Evolutionary conservation across 2,797 vertebrate genomes (phyloP), one percentile per base, ranked within the genome.

Genomic region (Acanthiza pusilla): DNA sequence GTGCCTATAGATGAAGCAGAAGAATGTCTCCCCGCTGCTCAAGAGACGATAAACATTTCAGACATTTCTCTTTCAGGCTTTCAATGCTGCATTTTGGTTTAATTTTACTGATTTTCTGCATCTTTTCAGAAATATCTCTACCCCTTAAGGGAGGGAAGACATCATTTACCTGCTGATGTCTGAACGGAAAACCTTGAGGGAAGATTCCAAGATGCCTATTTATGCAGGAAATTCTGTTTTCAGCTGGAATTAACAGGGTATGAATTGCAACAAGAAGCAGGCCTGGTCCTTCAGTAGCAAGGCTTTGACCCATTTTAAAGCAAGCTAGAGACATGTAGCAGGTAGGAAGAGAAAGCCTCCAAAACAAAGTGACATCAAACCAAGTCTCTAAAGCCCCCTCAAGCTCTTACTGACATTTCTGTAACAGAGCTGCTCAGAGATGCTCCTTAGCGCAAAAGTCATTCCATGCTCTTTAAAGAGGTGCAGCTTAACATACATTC

Each of bases 1-100:
- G 90, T 57, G 38, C 95, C 98, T 98, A 48, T 11, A 88, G 48
- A 75, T 26, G 66, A 95, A 96, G 91, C 54, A 92, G 72, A 94
- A 93, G 16, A 66, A 30, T 26, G 45, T n/a, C 34, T n/a, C 17
- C 53, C 11, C 8, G 10, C 17, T 26, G 29, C 7, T 34, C 54
- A 62, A 38, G 22, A 60, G 65, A 68, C 27, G 23, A 58, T 60
- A 61, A 92, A 58, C 30, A 23, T 30, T 71, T 85, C 51, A 38
- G 17, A 36, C 5, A 19, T 50, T 85, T 75, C 16, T 65, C 60
- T 80, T 63, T 54, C 30, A 74, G 42, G 21, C 27, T 70, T 91
- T 90, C 72, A 78, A 7, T 34, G 11, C 29, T 57, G 77, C 5
- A 9, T 76, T 94, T 90, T 7, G 7, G 27, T 65, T 91, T 48